A percentile compares a stretch with the other conserved stretches of the same genome.
Conservation (phyloP, 2,888 invertebrate species). For the Phymatocera aterrima region DNA sequence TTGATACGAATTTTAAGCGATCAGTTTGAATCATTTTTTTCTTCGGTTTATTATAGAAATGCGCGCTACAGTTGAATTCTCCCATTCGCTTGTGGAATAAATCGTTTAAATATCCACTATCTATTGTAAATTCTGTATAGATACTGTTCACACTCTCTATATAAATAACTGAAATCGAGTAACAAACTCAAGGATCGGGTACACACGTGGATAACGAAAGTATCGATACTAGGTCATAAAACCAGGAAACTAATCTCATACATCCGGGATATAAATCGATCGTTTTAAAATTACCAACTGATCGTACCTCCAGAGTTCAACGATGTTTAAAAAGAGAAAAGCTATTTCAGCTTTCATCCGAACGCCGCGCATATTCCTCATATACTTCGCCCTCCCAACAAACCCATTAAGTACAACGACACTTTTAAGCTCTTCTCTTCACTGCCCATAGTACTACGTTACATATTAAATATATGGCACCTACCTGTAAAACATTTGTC, state of each 20-base stretch:
- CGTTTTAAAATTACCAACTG: not conserved
- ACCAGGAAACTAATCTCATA: not conserved
- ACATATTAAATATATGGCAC: too few species aligned
- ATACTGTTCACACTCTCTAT: too few species aligned
- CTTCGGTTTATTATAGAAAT: too few species aligned
- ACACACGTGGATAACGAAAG: not conserved
- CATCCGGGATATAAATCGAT: conserved; percentile 12
- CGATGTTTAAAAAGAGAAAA: not conserved
- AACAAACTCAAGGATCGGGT: not conserved
- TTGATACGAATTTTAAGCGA: too few species aligned
- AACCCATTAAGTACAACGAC: conserved; percentile 14
- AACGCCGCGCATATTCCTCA: not conserved
- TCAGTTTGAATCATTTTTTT: too few species aligned
- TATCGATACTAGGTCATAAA: not conserved
- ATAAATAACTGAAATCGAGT: not conserved
- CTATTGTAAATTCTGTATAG: too few species aligned
- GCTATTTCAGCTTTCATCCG: not conserved
- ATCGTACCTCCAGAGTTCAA: conserved; percentile 8
- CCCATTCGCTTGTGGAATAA: too few species aligned
- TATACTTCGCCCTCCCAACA: not conserved
- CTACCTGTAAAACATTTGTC: not conserved
- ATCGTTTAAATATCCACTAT: too few species aligned
- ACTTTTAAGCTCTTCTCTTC: not conserved
- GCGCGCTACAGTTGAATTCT: too few species aligned
- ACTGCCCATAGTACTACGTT: too few species aligned